Conservation (phyloP, 1,140 invertebrate species). For the Temnothorax curvispinosus region DNA sequence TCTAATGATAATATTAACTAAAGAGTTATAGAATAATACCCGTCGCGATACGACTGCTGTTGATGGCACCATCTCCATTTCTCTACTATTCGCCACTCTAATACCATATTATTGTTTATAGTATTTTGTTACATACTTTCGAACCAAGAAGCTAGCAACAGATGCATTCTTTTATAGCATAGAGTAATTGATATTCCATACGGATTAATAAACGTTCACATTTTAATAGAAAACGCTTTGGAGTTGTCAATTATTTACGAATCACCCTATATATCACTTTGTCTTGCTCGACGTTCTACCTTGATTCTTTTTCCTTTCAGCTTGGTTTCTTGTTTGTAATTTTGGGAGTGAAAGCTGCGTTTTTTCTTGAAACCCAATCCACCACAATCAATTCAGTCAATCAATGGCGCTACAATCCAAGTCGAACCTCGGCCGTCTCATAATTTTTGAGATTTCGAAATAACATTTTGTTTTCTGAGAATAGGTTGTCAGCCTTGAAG, state of each 20-base stretch:
- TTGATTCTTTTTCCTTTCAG: neutral
- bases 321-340: neutral
- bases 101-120: constrained; percentile 43
- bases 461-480: too few relatives aligned
- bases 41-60: constrained; percentile 46
- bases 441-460: too few relatives aligned
- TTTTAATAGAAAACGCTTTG: constrained; percentile 75
- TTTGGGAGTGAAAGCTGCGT: neutral
- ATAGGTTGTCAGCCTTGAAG: too few relatives aligned
- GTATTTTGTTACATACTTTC: constrained; percentile 74
- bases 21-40: constrained; percentile 5
- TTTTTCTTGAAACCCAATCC: neutral
- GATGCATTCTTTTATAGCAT: constrained; percentile 75
- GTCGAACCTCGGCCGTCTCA: too few relatives aligned
- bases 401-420: too few relatives aligned
- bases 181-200: constrained; percentile 71
- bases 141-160: constrained; percentile 58
- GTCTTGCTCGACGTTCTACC: neutral
- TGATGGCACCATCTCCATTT: constrained; percentile 48
- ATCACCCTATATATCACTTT: neutral
- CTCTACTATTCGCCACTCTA: constrained; percentile 32
- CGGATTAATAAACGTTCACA: constrained; percentile 79
- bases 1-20: constrained; percentile 39
- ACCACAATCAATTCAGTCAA: too few relatives aligned
- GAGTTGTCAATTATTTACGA: constrained; percentile 27